Evolutionary conservation across 1,140 invertebrate genomes (phyloP).

Genomic region (Lysiphlebus fabarum): DNA sequence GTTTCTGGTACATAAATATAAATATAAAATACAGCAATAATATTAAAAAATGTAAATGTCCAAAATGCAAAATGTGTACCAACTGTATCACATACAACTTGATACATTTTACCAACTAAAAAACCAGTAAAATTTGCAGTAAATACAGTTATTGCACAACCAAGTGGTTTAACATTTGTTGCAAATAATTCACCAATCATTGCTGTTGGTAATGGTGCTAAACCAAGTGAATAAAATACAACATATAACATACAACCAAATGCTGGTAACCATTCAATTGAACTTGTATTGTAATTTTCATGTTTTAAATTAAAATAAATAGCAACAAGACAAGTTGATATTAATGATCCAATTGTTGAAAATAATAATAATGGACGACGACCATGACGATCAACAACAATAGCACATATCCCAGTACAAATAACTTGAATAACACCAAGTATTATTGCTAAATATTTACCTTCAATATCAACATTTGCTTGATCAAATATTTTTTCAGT

Average conservation of each 20-base stretch:
- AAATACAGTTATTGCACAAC: slow-evolving; percentile 64
- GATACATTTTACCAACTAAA: slow-evolving; percentile 69
- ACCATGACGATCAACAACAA: slow-evolving; percentile 66
- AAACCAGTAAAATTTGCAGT: slow-evolving; percentile 59
- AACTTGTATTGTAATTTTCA: slow-evolving; percentile 43
- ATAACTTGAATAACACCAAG: slow-evolving; percentile 66
- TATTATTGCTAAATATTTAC: slow-evolving; percentile 60
- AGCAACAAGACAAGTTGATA: slow-evolving; percentile 41
- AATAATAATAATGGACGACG: slow-evolving; percentile 64
- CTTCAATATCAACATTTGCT: slow-evolving; percentile 52
- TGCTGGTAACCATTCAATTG: slow-evolving; percentile 60
- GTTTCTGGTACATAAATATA: slow-evolving; percentile 71
- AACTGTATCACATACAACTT: slow-evolving; percentile 57
- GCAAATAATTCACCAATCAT: slow-evolving; percentile 72
- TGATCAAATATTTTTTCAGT: slow-evolving; percentile 67
- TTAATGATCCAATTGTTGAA: slow-evolving; percentile 57
- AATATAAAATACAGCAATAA: slow-evolving; percentile 62
- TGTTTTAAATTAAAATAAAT: slow-evolving; percentile 60
- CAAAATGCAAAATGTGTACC: slow-evolving; percentile 68
- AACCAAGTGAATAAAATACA: slow-evolving; percentile 64
- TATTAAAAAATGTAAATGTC: slow-evolving; percentile 66
- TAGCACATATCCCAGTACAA: slow-evolving; percentile 57
- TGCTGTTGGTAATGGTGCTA: slow-evolving; percentile 68
- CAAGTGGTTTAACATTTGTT: slow-evolving; percentile 64
- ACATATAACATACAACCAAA: slow-evolving; percentile 62